These are phyloP conservation scores for Paracanthobrama guichenoti DNA, from an alignment of 2,113 vertebrate genomes.

Conservation along the genomic window DNA sequence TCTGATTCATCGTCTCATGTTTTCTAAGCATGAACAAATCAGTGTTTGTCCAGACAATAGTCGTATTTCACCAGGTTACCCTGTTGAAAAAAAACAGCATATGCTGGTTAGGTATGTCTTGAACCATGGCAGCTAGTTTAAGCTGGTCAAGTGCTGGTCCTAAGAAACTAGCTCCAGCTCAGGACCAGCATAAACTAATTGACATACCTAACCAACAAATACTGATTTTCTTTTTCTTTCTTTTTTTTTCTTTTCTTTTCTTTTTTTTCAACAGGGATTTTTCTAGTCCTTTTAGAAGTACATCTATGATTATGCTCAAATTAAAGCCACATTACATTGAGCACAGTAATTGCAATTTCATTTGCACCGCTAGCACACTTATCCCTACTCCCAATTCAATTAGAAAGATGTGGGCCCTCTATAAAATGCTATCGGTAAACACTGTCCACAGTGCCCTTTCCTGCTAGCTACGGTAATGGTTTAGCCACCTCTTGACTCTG, in stretches of 20 bases:
- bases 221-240: too few relatives aligned
- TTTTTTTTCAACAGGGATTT: neutral
- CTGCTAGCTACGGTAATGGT: slow-evolving; percentile 62
- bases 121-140: too few relatives aligned
- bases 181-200: too few relatives aligned
- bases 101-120: too few relatives aligned
- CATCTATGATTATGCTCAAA: neutral
- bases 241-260: too few relatives aligned
- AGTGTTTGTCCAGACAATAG: neutral
- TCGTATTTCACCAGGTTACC: neutral
- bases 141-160: too few relatives aligned
- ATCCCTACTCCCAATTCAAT: neutral
- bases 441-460: slow-evolving; percentile 53
- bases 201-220: too few relatives aligned
- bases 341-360: neutral
- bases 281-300: neutral
- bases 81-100: too few relatives aligned
- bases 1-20: neutral
- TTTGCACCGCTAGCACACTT: neutral
- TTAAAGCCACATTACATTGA: slow-evolving; percentile 6
- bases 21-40: neutral
- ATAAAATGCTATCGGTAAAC: slow-evolving; percentile 38
- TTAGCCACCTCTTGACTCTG: slow-evolving; percentile 61
- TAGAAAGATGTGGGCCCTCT: neutral
- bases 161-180: too few relatives aligned